Conservation (phyloP, 2,888 invertebrate genomes). For the Podotricha telesiphe region DNA sequence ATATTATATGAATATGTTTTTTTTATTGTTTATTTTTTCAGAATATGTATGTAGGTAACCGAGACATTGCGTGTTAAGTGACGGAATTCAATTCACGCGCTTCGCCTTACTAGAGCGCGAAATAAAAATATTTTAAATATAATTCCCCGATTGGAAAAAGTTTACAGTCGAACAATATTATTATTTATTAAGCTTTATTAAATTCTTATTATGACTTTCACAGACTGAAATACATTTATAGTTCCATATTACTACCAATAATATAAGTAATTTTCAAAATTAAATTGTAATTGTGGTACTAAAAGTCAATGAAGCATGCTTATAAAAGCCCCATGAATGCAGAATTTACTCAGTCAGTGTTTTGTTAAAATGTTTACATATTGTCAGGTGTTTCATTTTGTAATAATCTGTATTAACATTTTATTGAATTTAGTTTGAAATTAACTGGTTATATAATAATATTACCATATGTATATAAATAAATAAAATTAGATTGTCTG, state of each 20-base stretch:
- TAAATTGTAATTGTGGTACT: constrained; percentile 14
- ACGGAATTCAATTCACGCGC: too few relatives aligned
- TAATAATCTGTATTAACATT: not conserved
- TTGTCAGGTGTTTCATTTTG: not conserved
- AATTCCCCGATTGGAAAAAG: too few relatives aligned
- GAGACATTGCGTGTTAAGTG: too few relatives aligned
- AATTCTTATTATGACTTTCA: not conserved
- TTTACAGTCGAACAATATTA: too few relatives aligned
- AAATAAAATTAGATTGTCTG: too few relatives aligned
- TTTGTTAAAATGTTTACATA: constrained; percentile 1
- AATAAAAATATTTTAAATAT: too few relatives aligned
- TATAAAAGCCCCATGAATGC: constrained; percentile 12
- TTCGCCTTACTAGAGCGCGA: too few relatives aligned
- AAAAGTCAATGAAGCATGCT: constrained; percentile 7
- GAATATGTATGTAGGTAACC: too few relatives aligned
- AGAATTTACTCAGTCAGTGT: not conserved
- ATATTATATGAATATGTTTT: too few relatives aligned
- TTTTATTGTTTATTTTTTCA: too few relatives aligned
- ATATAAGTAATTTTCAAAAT: constrained; percentile 11
- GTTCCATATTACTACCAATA: constrained; percentile 6
- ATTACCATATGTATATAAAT: too few relatives aligned
- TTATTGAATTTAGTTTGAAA: not conserved
- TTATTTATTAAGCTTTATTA: not conserved
- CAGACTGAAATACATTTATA: not conserved
- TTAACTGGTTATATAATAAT: too few relatives aligned